A percentile compares a stretch with the other conserved stretches of the same genome.
These are phyloP conservation scores for Isaurus tuberculatus DNA, from an alignment of 92 coral and sea anemone genomes.

Conservation along the genomic window DNA sequence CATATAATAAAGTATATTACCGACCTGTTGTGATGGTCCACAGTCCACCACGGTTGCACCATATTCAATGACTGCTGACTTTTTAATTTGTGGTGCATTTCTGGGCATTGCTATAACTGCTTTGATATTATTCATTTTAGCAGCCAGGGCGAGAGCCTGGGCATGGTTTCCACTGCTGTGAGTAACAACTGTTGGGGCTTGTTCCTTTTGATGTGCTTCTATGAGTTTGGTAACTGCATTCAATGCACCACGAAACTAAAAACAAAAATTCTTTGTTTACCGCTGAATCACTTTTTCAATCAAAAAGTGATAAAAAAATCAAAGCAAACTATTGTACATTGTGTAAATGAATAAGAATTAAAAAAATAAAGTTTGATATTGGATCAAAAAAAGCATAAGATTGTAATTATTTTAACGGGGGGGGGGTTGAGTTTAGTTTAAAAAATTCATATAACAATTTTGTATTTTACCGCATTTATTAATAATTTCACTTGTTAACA, in stretches of 20 bases:
- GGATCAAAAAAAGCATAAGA: no score
- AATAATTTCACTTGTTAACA: no score
- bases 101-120: conserved; percentile 94
- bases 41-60: conserved; percentile 95
- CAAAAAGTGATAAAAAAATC: no score
- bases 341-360: no score
- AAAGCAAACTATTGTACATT: no score
- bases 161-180: conserved; percentile 99
- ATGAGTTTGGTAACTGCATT: conserved; percentile 86
- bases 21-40: conserved; percentile 85
- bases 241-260: conserved; percentile 95
- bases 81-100: conserved; percentile 91
- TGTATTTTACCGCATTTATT: no score
- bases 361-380: no score
- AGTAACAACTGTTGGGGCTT: conserved; percentile 83
- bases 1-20: no score
- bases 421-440: no score
- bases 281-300: no score
- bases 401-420: no score
- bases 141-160: conserved; percentile 94
- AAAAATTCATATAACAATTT: no score
- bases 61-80: conserved; percentile 85
- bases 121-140: conserved; percentile 77
- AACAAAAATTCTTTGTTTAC: background rate
- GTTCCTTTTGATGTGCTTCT: conserved; percentile 57